Conservation (phyloP, 2,113 vertebrate genomes). For the Calidris pygmaea region DNA sequence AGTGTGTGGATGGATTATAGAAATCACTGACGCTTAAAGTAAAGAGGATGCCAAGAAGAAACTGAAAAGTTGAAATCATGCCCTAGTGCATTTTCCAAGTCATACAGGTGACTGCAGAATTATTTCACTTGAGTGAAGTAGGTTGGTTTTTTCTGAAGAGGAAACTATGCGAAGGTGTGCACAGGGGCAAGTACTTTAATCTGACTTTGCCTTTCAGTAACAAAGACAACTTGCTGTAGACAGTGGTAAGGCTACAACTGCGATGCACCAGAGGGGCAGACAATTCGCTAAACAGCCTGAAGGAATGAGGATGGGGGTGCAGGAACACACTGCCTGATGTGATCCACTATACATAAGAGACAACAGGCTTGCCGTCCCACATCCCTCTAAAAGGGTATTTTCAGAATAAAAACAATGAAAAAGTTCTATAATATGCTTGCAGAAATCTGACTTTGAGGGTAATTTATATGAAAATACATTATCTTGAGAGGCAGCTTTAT, state of each 20-base stretch:
- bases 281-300: neutral
- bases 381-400: neutral
- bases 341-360: neutral
- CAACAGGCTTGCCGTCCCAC: neutral
- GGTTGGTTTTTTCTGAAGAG: neutral
- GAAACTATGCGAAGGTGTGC: neutral
- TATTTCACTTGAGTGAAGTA: neutral
- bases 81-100: neutral
- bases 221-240: accelerated
- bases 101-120: neutral
- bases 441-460: neutral
- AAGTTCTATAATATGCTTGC: neutral
- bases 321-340: neutral
- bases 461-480: neutral
- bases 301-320: neutral
- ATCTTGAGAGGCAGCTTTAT: neutral
- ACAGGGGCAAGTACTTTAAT: neutral
- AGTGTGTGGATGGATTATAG: neutral
- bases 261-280: neutral
- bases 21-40: neutral
- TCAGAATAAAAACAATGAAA: neutral
- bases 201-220: neutral
- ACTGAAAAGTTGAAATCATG: neutral
- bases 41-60: neutral
- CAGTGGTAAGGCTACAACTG: neutral